Base-by-base conservation (phyloP, 1,140 invertebrate genomes). In the Hyphantria cunea region DNA sequence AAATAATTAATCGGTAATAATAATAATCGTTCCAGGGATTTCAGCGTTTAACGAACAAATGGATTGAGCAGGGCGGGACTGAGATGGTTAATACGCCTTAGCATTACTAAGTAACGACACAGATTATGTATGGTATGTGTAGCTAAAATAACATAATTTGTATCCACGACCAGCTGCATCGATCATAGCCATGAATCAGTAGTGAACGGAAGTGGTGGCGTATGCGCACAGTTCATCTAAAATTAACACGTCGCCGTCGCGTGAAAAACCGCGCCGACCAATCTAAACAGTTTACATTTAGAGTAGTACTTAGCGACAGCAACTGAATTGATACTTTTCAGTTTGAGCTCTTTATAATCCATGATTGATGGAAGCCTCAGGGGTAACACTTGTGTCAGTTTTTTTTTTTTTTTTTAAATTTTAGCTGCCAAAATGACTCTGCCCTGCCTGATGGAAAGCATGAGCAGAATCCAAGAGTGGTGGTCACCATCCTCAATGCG, bases 181-280 rank as follows among this genome's bases (percentile, higher is more conserved):
- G 55, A 49, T 59, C 34, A 49, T 59, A 59, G 33, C 13, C n/a
- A 31, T 56, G 45, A 39, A 49, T 49, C 34, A 41, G 41, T 33
- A 3, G 37, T n/a, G 47, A 41, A 41, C 71, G 73, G 69, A 76
- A 72, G 76, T 75, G 69, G 39, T 44, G 54, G 39, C 47, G 54
- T 13, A 13, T 37, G 67, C 65, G 68, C 67, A 64, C 37, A 39
- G 37, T 32, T 34, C 52, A 42, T 64, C 78, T 78, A 80, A 74
- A 76, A 74, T 80, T 80, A 80, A 70, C 78, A 59, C 76, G 65
- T 72, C 70, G 59, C 65, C 76, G 65, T 72, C 70, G 59, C 65
- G 56, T 68, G 58, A 72, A 74, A 72, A 70, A 69, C 60, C 60
- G 47, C 63, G 66, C 54, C 51, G 32, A 54, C 12, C 52, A 65